These are phyloP conservation scores for Aspidoscelis tigris DNA, from an alignment of 2,113 vertebrate genomes.

Conservation along the genomic window DNA sequence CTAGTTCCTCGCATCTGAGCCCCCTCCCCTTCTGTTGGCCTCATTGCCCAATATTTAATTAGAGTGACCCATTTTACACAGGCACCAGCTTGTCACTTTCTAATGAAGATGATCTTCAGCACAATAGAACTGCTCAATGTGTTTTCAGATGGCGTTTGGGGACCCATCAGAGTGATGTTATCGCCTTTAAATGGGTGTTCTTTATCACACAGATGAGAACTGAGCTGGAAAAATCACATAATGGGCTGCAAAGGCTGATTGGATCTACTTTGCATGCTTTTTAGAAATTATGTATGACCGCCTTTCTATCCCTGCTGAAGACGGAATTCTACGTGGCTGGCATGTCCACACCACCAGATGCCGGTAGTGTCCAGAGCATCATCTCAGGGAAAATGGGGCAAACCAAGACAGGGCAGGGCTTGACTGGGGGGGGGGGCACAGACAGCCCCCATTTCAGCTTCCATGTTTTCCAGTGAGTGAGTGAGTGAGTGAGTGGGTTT, in stretches of 20 bases:
- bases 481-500: too few relatives aligned
- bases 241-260: not conserved
- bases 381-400: too few relatives aligned
- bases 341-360: not conserved
- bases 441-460: too few relatives aligned
- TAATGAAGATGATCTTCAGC: not conserved
- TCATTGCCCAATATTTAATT: not conserved
- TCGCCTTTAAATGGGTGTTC: not conserved
- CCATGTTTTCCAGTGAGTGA: too few relatives aligned
- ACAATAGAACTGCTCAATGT: not conserved
- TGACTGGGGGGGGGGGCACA: not conserved
- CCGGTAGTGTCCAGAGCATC: not conserved
- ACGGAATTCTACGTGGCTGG: not conserved
- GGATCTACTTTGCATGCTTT: not conserved
- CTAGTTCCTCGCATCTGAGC: not conserved
- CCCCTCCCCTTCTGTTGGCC: rapidly evolving
- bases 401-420: not conserved
- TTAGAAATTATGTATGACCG: constrained; percentile 12
- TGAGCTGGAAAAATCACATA: not conserved
- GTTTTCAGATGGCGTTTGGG: not conserved
- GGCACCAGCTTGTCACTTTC: not conserved
- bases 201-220: constrained; percentile 8
- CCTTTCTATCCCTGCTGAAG: not conserved
- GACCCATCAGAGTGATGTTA: not conserved
- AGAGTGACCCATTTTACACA: not conserved